Evolutionary conservation across 2,113 vertebrate species (phyloP).

Genomic region (Clupea harengus): DNA sequence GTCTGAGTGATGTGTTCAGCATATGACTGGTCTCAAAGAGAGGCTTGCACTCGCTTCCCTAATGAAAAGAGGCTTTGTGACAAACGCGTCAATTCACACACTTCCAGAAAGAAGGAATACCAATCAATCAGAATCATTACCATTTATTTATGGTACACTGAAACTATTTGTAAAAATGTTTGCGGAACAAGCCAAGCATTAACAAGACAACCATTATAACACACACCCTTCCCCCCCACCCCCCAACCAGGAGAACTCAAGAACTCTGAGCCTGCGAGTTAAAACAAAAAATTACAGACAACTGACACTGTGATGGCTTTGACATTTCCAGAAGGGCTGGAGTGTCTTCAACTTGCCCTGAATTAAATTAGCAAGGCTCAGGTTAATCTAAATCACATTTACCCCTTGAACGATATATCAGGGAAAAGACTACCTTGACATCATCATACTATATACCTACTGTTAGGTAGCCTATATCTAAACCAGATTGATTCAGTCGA

Average conservation of each 20-base stretch:
- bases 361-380: too few relatives aligned
- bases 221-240: not conserved
- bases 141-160: conserved; percentile 1
- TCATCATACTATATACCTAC: not conserved
- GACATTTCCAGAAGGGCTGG: not conserved
- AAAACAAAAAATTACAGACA: not conserved
- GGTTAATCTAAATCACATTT: not conserved
- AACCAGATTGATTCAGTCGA: not conserved
- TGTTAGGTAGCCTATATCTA: not conserved
- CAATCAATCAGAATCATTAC: conserved; percentile 10
- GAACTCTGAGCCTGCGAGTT: too few relatives aligned
- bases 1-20: not conserved
- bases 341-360: not conserved
- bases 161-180: not conserved
- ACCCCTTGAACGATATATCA: not conserved
- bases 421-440: not conserved
- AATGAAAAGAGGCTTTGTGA: conserved; percentile 1
- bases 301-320: not conserved
- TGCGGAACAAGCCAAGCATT: not conserved
- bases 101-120: not conserved
- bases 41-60: not conserved
- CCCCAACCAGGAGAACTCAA: too few relatives aligned
- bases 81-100: not conserved
- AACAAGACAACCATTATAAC: not conserved
- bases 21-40: not conserved